These are phyloP conservation scores for Andricus curvator DNA, from an alignment of 2,888 invertebrate genomes.

Conservation along the genomic window DNA sequence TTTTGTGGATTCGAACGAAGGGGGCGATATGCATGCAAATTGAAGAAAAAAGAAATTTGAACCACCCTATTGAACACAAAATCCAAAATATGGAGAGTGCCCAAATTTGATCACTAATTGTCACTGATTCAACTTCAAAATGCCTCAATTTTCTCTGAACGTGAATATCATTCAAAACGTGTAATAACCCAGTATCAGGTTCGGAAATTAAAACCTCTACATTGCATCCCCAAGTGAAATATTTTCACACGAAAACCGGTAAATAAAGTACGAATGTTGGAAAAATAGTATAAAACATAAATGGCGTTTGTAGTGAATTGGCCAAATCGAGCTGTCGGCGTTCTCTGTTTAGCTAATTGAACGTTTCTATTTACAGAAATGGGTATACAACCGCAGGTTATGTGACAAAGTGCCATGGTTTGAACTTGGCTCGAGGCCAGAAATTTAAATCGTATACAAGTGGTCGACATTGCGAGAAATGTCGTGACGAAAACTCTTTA, in stretches of 20 bases:
- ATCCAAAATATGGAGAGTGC: too few species aligned
- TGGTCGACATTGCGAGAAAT: conserved; percentile 23
- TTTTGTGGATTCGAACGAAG: too few species aligned
- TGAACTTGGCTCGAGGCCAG: conserved; percentile 35
- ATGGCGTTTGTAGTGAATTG: conserved; percentile 1
- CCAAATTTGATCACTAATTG: too few species aligned
- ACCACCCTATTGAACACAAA: too few species aligned
- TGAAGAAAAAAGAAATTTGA: too few species aligned
- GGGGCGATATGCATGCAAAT: too few species aligned
- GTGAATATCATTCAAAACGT: neutral
- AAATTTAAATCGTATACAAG: conserved; percentile 39
- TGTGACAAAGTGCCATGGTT: conserved; percentile 41
- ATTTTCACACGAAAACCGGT: neutral
- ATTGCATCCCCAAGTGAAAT: neutral
- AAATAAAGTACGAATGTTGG: neutral
- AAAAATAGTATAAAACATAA: conserved; percentile 1
- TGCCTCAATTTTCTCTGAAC: too few species aligned
- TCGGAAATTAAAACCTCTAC: neutral
- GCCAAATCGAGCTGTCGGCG: conserved; percentile 26
- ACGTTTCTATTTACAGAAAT: conserved; percentile 44
- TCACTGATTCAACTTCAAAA: too few species aligned
- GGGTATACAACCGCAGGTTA: conserved; percentile 30
- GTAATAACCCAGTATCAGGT: neutral
- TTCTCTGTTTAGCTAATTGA: conserved; percentile 38
- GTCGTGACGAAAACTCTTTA: conserved; percentile 14